Evolutionary conservation across 2,797 vertebrate species (phyloP), one percentile per base, ranked within the genome.

Genomic region (Anas capensis): DNA sequence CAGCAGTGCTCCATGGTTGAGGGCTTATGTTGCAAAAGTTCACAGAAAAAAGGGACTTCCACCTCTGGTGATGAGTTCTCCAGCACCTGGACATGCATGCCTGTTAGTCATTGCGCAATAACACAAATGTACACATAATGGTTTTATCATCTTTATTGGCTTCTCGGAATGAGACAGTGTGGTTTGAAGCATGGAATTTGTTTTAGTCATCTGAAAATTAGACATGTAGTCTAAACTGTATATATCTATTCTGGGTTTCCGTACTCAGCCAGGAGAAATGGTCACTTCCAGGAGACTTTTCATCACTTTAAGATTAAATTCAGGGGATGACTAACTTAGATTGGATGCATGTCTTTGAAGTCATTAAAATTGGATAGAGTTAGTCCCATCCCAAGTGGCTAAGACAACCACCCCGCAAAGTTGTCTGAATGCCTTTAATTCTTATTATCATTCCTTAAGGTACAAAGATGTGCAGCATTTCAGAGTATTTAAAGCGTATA

Each of bases 211-310:
- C n/a, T 85, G 57, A 86, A 62, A 77, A 81, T 73, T 26, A 61
- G 29, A 19, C 29, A 44, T 0, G 1, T 20, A 80, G 5, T 65
- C 24, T 70, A 69, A 85, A 54, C 17, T n/a, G 8, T 53, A 20
- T 65, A 9, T 71, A 11, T 65, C 34, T 69, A 60, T 15, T 69
- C n/a, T 73, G 21, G 17, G 14, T 14, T 92, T 83, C 65, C 73
- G 14, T 73, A 73, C 7, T 92, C 27, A 66, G 27, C 19, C 0
- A 0, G 34, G 34, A 70, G 64, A 86, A 33, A 36, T 0, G 0
- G 31, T 82, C 36, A 77, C 17, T 19, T 90, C 27, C 31, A 42
- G 33, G n/a, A 82, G 16, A 66, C 17, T 65, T 14, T 71, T 82
- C 49, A 34, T 89, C 48, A 21, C 36, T 85, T 61, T 27, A 69